Base-by-base conservation (phyloP, 2,888 invertebrate species). In the Tribolium freemani region DNA sequence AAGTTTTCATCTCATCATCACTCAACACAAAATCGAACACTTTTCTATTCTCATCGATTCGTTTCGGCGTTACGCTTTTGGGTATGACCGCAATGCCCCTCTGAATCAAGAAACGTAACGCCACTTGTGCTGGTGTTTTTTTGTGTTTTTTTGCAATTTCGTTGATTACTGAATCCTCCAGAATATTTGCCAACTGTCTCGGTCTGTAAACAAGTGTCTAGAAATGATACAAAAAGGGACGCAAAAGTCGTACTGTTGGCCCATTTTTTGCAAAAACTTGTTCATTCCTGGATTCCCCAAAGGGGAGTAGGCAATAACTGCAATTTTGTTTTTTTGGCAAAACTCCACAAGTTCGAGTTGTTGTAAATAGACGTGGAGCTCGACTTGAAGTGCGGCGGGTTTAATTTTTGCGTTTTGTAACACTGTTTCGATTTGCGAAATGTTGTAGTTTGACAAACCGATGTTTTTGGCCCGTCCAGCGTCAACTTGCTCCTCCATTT, bases 391-490 rank as follows among this genome's bases (percentile, higher is more conserved):
- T 85, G 85, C 86, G 56, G 92, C 89, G 60, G 92, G 94, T 75
- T 88, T 89, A 54, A 91, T 88, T 60, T 84, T 87, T 2, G 90
- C 89, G 26, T 86, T 87, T 26, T 88, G 87, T 44, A 91, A 82
- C 60, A 95, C 85, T 57, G 91, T 88, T 63, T 88, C 87, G 71
- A 96, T 88, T 86, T 96, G 96, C 16, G 88, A 87, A 38, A 86
- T 87, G 83, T 92, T 94, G 82, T 94, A 91, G 84, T 96, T 96
- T 0, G 95, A 96, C 2, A 96, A 84, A 0, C 96, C 96, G 79
- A 96, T 93, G 10, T 93, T 90, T 78, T 90, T 93, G 0, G 92
- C 88, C 9, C 90, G 88, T 0, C 94, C 94, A 0, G 87, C 86
- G 13, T 89, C 87, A 44, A 93, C 92, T 78, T 92, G 88, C 71